Percentiles rank a stretch among this genome's conserved stretches.
These are phyloP conservation scores for Phrynocephalus versicolor DNA, from an alignment of 2,113 vertebrate genomes.

Conservation along the genomic window DNA sequence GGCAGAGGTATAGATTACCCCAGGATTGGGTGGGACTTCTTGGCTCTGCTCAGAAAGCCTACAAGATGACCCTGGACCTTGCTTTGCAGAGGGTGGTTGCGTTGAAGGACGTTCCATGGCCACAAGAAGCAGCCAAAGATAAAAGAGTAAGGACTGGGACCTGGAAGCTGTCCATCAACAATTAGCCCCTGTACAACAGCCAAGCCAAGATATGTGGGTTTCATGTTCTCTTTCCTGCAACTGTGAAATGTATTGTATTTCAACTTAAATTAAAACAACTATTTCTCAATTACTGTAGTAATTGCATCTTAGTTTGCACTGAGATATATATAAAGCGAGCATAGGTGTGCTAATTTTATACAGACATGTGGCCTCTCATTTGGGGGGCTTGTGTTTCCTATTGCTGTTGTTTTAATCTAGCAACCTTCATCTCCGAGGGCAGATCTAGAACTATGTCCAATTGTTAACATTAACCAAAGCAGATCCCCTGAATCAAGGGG, in stretches of 20 bases:
- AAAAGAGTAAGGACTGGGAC: too few relatives aligned
- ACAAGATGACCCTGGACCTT: neutral
- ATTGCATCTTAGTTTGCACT: neutral
- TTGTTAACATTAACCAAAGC: too few relatives aligned
- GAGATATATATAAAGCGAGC: neutral
- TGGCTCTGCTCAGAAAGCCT: neutral
- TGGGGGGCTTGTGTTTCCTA: neutral
- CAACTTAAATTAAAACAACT: neutral
- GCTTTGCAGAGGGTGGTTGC: too few relatives aligned
- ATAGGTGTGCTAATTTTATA: neutral
- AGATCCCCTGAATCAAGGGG: too few relatives aligned
- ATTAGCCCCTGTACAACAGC: neutral
- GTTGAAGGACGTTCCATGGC: neutral
- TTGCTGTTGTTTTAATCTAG: neutral
- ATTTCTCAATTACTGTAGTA: neutral
- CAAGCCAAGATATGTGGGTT: neutral
- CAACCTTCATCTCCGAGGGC: neutral
- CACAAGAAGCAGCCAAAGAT: neutral
- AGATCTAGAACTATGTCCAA: too few relatives aligned
- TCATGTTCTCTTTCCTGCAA: neutral
- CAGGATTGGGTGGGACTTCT: too few relatives aligned
- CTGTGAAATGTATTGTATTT: neutral
- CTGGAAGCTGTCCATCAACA: neutral
- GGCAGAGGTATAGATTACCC: too few relatives aligned
- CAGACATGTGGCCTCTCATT: too few relatives aligned